phyloP scores from a whole-genome alignment of 1,140 invertebrate genomes.

The Drosophila seguyi region DNA sequence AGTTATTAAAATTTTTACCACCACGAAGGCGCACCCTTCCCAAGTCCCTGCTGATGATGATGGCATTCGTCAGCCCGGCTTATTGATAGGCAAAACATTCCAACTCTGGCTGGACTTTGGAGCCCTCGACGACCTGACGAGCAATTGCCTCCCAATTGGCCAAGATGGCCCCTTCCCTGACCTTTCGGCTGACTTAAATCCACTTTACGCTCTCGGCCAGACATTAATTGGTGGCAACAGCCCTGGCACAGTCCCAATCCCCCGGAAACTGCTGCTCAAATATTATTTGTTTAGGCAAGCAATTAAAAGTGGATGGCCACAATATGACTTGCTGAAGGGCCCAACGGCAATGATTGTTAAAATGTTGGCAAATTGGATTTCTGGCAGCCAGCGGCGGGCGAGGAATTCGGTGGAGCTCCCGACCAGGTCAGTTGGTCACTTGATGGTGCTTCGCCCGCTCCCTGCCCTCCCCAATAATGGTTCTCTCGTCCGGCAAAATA shows the following conservation, averaged over 20 bases:
- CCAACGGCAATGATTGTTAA: conserved; percentile 79
- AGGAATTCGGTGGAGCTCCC: conserved; percentile 26
- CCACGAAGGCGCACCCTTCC: not conserved
- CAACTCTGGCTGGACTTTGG: conserved; percentile 1
- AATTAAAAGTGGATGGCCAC: conserved; percentile 71
- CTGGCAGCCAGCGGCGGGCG: conserved; percentile 41
- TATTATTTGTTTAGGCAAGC: conserved; percentile 80
- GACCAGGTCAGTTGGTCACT: conserved; percentile 49
- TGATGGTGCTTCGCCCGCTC: conserved; percentile 14
- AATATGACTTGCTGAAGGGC: conserved; percentile 52
- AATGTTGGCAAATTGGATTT: conserved; percentile 80
- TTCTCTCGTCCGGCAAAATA: conserved; percentile 68
- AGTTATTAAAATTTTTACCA: conserved; percentile 60
- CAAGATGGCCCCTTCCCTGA: conserved; percentile 20
- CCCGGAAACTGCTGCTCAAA: conserved; percentile 66
- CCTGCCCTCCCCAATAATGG: conserved; percentile 66
- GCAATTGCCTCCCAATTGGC: conserved; percentile 68
- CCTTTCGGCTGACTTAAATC: conserved; percentile 56
- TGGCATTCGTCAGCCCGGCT: conserved; percentile 45
- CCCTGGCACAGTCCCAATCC: not conserved
- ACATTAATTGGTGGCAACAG: conserved; percentile 63
- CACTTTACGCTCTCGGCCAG: conserved; percentile 43
- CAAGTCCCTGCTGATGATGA: conserved; percentile 40
- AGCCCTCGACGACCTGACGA: conserved; percentile 36
- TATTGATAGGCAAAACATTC: conserved; percentile 73